A percentile compares a stretch with the other conserved stretches of the same genome.
Evolutionary conservation across 2,113 vertebrate genomes (phyloP).

Genomic region (Sarotherodon lohbergeri): DNA sequence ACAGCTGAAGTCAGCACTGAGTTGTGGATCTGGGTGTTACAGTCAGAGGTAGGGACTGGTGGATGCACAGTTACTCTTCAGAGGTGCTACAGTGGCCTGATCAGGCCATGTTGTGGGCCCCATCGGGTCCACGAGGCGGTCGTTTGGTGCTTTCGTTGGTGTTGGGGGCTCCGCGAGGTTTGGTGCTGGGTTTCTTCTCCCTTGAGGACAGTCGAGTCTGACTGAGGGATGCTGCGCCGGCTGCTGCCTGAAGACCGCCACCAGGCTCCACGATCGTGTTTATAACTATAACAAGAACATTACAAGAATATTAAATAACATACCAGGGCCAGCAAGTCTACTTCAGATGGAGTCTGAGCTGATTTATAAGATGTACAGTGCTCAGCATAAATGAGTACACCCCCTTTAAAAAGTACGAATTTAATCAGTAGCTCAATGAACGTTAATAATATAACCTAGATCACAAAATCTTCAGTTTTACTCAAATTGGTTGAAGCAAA

Average conservation of each 20-base stretch:
- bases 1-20: background rate
- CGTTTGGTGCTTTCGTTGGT: slow-evolving; percentile 56
- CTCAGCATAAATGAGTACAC: background rate
- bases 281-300: slow-evolving; percentile 76
- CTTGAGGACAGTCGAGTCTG: slow-evolving; percentile 67
- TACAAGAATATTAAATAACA: background rate
- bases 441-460: background rate
- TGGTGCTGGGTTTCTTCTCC: slow-evolving; percentile 57
- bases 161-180: slow-evolving; percentile 5
- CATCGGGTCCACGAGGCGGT: slow-evolving; percentile 52
- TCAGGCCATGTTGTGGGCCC: slow-evolving; percentile 78
- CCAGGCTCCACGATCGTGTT: slow-evolving; percentile 89
- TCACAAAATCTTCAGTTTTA: background rate
- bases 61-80: background rate
- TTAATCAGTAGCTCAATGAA: background rate
- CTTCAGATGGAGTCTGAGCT: background rate
- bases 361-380: background rate
- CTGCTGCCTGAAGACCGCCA: slow-evolving; percentile 71
- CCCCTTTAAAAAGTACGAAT: background rate
- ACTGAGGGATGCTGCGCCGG: slow-evolving; percentile 34
- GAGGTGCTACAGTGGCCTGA: slow-evolving; percentile 17
- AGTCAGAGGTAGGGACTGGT: background rate
- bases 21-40: background rate
- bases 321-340: background rate
- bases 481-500: background rate